Evolutionary conservation across 2,113 vertebrate genomes (phyloP).

Genomic region (Pandion haliaetus): DNA sequence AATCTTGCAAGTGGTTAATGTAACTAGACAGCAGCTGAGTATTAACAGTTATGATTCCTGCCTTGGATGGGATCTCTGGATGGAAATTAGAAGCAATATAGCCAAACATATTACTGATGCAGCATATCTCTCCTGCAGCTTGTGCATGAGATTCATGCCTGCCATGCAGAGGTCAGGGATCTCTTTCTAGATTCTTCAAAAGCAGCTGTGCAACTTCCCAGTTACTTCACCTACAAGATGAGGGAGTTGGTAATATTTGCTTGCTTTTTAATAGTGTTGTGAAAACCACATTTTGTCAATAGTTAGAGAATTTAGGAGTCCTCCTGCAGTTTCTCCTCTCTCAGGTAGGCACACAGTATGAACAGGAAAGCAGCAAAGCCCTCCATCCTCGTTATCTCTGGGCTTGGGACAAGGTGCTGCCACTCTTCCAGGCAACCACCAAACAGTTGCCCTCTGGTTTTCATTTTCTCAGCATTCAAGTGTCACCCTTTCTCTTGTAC

Average conservation of each 20-base stretch:
- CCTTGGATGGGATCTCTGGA: not conserved
- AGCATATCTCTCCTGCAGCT: not conserved
- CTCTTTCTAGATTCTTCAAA: not conserved
- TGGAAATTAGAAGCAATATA: not conserved
- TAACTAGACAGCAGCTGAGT: not conserved
- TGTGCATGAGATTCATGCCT: not conserved
- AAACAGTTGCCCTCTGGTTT: not conserved
- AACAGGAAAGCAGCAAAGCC: not conserved
- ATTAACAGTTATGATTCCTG: not conserved
- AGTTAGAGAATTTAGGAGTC: not conserved
- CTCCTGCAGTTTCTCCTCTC: not conserved
- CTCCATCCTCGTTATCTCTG: not conserved
- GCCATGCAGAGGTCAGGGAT: not conserved
- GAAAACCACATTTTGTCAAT: not conserved
- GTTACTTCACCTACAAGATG: not conserved
- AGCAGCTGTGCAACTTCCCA: not conserved
- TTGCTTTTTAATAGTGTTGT: fast-evolving
- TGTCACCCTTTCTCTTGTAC: not conserved
- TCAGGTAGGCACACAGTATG: not conserved
- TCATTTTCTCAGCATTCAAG: not conserved
- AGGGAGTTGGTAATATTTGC: not conserved
- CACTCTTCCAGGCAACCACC: not conserved
- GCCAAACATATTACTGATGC: not conserved
- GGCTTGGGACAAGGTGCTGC: not conserved
- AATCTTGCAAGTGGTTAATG: not conserved